Evolutionary conservation across 2,797 vertebrate genomes (phyloP).

Genomic region (Hoplostethus atlanticus): DNA sequence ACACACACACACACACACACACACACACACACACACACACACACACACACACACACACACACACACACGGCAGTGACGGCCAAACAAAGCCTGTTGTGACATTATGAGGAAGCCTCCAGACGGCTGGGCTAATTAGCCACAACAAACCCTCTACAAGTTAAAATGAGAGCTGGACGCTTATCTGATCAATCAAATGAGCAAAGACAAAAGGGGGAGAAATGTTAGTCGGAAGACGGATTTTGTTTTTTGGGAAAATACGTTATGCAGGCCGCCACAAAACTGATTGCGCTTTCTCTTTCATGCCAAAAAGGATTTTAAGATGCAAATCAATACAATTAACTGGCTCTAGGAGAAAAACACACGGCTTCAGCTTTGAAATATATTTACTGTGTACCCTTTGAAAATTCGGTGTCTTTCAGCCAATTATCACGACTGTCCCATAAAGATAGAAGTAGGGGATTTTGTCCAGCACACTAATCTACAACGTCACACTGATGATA

Average conservation of each 20-base stretch:
- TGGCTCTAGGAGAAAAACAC: not conserved
- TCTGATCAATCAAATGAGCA: slow-evolving; percentile 75
- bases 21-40: slow-evolving; percentile 18
- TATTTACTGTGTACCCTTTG: too few relatives aligned
- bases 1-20: not conserved
- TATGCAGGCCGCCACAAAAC: slow-evolving; percentile 24
- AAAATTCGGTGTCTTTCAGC: too few relatives aligned
- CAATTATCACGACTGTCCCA: too few relatives aligned
- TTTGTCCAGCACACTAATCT: too few relatives aligned
- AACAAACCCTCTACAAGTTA: slow-evolving; percentile 63
- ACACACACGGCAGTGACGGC: not conserved
- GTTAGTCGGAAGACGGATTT: slow-evolving; percentile 31
- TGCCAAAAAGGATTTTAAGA: slow-evolving; percentile 59
- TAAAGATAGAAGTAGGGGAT: too few relatives aligned
- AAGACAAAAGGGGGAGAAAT: slow-evolving; percentile 64
- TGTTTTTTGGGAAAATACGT: slow-evolving; percentile 25
- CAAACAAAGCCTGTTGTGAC: slow-evolving; percentile 76
- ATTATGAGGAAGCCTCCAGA: slow-evolving; percentile 70
- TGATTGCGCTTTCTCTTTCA: slow-evolving; percentile 21
- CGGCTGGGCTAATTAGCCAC: slow-evolving; percentile 72
- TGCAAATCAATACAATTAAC: slow-evolving; percentile 15
- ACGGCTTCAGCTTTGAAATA: too few relatives aligned
- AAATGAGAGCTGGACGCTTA: slow-evolving; percentile 70
- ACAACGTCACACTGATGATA: too few relatives aligned
- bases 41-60: slow-evolving; percentile 8